Evolutionary conservation across 2,113 vertebrate species (phyloP).

Genomic region (Calypte anna): DNA sequence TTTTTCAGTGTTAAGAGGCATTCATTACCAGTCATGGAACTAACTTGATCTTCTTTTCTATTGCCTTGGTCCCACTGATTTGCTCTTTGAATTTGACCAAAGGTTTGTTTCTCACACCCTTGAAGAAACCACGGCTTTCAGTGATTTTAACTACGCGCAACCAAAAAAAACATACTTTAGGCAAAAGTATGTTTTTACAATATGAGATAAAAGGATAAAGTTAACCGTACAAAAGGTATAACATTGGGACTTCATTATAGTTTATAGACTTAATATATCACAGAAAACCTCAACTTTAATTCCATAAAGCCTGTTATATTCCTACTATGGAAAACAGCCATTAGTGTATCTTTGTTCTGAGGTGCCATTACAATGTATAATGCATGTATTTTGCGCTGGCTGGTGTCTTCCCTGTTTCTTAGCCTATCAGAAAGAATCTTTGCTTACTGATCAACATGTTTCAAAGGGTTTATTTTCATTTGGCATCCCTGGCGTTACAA

Average conservation of each 20-base stretch:
- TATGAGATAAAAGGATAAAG: not conserved
- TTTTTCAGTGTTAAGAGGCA: not conserved
- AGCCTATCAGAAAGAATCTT: not conserved
- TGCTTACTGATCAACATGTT: not conserved
- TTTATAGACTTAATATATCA: not conserved
- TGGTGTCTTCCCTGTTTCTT: not conserved
- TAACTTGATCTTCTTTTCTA: not conserved
- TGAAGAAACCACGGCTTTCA: not conserved
- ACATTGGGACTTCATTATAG: not conserved
- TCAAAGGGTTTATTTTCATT: not conserved
- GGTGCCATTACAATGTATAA: not conserved
- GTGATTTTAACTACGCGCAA: not conserved
- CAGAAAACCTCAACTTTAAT: not conserved
- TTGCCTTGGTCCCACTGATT: not conserved
- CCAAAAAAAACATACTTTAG: not conserved
- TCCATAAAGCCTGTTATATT: not conserved
- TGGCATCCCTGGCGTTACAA: not conserved
- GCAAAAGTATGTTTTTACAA: not conserved
- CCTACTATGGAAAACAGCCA: not conserved
- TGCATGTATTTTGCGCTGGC: not conserved
- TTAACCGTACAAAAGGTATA: not conserved
- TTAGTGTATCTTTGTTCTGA: not conserved
- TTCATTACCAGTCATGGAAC: not conserved
- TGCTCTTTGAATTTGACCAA: not conserved
- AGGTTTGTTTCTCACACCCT: not conserved